A percentile compares a stretch with the other conserved stretches of the same genome.
Conservation (phyloP, 2,113 vertebrate species). For the Lamprotornis superbus region DNA sequence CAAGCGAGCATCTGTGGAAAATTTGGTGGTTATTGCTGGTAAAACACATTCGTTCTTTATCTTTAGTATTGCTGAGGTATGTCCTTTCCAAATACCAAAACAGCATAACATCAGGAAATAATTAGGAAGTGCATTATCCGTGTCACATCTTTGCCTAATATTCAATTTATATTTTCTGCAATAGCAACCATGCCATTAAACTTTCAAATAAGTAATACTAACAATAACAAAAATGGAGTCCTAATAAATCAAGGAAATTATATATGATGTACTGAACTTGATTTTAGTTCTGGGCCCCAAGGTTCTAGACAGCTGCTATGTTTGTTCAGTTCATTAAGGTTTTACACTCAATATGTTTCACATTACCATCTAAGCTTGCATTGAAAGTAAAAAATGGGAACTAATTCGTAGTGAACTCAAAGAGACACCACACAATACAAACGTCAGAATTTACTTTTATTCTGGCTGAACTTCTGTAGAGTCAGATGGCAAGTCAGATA, state of each 20-base stretch:
- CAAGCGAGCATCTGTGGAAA: background rate
- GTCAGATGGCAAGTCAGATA: slow-evolving; percentile 4
- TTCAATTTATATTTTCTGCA: background rate
- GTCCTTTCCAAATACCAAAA: background rate
- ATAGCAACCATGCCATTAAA: background rate
- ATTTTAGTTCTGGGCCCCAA: background rate
- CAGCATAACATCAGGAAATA: background rate
- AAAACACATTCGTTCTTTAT: background rate
- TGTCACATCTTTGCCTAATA: background rate
- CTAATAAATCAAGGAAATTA: background rate
- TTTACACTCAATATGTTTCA: slow-evolving; percentile 2
- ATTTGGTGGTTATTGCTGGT: background rate
- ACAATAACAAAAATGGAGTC: background rate
- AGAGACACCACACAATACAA: background rate
- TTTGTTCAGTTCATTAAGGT: background rate
- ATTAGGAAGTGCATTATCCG: background rate
- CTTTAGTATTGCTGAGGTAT: background rate
- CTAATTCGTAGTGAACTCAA: background rate
- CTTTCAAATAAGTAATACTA: background rate
- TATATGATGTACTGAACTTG: background rate
- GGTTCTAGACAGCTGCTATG: background rate
- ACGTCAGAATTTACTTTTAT: background rate
- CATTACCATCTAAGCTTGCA: background rate
- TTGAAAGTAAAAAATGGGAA: background rate
- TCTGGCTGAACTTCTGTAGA: background rate